phyloP scores from a whole-genome alignment of 2,888 invertebrate genomes.

The Macaria liturata region DNA sequence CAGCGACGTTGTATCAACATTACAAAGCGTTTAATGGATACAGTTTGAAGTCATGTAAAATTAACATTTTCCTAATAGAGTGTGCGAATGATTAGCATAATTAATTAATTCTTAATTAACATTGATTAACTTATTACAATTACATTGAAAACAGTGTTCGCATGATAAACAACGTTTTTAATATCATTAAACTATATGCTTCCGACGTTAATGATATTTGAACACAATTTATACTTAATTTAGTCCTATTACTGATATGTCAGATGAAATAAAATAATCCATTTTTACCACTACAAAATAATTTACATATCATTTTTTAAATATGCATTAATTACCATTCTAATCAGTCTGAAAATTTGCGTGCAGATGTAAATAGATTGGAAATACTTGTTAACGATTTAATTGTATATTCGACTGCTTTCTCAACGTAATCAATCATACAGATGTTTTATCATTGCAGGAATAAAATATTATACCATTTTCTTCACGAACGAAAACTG shows the following conservation, averaged over 20 bases:
- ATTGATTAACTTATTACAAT: constrained; percentile 6
- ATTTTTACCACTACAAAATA: too few species aligned
- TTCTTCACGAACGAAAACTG: neutral
- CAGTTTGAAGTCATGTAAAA: neutral
- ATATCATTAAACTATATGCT: neutral
- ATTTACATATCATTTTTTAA: too few species aligned
- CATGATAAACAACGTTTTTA: too few species aligned
- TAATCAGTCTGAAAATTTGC: too few species aligned
- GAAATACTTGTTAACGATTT: too few species aligned
- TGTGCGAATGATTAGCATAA: neutral
- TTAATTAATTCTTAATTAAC: neutral
- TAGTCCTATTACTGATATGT: neutral
- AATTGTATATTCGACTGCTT: too few species aligned
- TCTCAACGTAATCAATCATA: neutral
- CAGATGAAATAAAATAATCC: neutral
- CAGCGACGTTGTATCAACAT: constrained; percentile 1
- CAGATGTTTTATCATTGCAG: neutral
- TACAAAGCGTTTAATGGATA: neutral
- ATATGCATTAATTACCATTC: too few species aligned
- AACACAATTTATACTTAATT: constrained; percentile 8
- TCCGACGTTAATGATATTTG: constrained; percentile 10
- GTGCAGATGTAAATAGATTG: too few species aligned
- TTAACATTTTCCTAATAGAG: neutral
- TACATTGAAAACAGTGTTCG: too few species aligned
- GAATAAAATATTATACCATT: too few species aligned